phyloP scores from a whole-genome alignment of 2,113 vertebrate species.

The Phylloscopus trochiloides region DNA sequence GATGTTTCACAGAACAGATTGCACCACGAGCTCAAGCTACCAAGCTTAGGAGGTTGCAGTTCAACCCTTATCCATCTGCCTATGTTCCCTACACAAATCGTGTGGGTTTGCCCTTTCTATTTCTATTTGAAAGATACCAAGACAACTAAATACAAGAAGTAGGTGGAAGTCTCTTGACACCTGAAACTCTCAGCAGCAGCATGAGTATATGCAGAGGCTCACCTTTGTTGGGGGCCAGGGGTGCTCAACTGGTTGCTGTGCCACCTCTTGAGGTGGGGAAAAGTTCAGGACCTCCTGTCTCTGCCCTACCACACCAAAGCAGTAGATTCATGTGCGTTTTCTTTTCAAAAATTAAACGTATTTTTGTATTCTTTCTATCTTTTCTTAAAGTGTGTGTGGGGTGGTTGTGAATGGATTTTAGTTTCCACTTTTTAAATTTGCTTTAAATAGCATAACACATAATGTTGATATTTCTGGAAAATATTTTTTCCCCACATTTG shows the following conservation, averaged over 20 bases:
- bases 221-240: fast-evolving
- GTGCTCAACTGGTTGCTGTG: fast-evolving
- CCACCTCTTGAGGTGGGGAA: not conserved
- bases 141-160: not conserved
- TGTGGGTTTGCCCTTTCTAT: not conserved
- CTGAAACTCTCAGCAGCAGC: not conserved
- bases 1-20: conserved; percentile 42
- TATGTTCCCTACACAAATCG: not conserved
- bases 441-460: not conserved
- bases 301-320: not conserved
- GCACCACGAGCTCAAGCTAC: not conserved
- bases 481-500: not conserved
- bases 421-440: not conserved
- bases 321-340: fast-evolving
- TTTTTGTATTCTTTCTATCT: not conserved
- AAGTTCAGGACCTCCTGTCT: not conserved
- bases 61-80: not conserved
- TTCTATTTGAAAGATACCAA: not conserved
- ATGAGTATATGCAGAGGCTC: not conserved
- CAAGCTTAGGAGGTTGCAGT: not conserved
- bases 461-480: not conserved
- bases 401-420: not conserved
- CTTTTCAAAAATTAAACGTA: not conserved
- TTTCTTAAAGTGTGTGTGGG: not conserved
- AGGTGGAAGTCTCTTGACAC: not conserved